Evolutionary conservation across 2,888 invertebrate species (phyloP).

Genomic region (Drosophila neonasuta): DNA sequence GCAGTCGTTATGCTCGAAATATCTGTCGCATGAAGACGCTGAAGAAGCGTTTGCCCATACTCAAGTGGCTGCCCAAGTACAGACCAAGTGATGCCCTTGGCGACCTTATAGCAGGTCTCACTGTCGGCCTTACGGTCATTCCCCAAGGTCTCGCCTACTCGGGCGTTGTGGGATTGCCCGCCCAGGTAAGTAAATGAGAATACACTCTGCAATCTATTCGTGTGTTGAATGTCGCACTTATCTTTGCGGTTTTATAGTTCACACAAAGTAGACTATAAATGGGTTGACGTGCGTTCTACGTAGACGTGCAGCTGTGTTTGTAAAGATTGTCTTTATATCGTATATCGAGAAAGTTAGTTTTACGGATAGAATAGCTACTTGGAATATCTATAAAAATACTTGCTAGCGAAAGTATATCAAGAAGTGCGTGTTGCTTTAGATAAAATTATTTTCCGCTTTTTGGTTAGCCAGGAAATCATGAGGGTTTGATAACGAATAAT

Average conservation of each 20-base stretch:
- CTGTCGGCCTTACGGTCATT: conserved; percentile 88
- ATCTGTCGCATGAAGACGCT: conserved; percentile 87
- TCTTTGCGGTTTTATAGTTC: conserved; percentile 15
- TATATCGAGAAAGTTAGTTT: not conserved
- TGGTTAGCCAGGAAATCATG: not conserved
- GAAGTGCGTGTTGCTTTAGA: not conserved
- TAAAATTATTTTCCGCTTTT: not conserved
- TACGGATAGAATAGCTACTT: not conserved
- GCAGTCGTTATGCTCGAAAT: conserved; percentile 73
- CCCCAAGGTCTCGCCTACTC: conserved; percentile 94
- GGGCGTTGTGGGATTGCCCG: conserved; percentile 89
- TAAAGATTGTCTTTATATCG: not conserved
- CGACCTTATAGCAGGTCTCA: conserved; percentile 94
- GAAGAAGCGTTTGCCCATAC: conserved; percentile 88
- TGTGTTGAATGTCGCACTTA: conserved; percentile 6
- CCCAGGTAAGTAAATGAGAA: conserved; percentile 83
- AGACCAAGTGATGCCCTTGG: conserved; percentile 88
- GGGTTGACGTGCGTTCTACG: not conserved
- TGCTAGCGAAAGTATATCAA: not conserved
- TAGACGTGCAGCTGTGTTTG: not conserved
- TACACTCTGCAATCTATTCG: not conserved
- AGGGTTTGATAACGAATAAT: too few species aligned
- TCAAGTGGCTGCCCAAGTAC: conserved; percentile 91
- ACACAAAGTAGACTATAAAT: conserved; percentile 9
- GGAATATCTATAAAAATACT: not conserved